phyloP scores from a whole-genome alignment of 2,797 vertebrate species.

The Falco biarmicus region DNA sequence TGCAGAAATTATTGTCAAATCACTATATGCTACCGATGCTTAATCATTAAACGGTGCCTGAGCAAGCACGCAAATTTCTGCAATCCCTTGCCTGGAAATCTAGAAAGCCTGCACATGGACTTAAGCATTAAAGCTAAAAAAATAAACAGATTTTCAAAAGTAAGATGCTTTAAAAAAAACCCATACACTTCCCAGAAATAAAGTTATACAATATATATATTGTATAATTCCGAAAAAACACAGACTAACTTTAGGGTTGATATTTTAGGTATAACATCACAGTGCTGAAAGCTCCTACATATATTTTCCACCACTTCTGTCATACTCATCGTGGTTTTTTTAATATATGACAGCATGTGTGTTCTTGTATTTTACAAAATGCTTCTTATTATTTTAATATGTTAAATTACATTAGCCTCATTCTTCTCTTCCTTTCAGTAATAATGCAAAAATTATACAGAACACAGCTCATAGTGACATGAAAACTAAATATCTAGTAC shows the following conservation, averaged over 20 bases:
- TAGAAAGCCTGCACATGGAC: background rate
- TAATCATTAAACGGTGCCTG: background rate
- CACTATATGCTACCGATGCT: background rate
- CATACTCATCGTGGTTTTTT: accelerated
- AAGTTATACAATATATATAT: background rate
- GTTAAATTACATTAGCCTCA: background rate
- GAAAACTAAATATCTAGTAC: background rate
- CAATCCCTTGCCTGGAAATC: background rate
- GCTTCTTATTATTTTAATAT: background rate
- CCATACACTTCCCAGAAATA: background rate
- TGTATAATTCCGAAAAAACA: background rate
- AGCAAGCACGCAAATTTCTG: background rate
- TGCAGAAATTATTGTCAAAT: background rate
- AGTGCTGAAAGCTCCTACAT: background rate
- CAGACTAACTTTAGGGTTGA: background rate
- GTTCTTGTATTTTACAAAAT: background rate
- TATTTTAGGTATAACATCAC: background rate
- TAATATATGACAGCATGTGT: background rate
- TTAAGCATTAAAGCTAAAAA: background rate
- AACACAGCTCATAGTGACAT: background rate
- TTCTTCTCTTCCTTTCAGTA: background rate
- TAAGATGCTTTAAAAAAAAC: background rate
- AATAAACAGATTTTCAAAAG: background rate
- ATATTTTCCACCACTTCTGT: background rate
- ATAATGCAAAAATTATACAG: background rate